These are phyloP conservation scores for Venustoraphidia nigricollis DNA, from an alignment of 2,888 invertebrate genomes.

Conservation along the genomic window DNA sequence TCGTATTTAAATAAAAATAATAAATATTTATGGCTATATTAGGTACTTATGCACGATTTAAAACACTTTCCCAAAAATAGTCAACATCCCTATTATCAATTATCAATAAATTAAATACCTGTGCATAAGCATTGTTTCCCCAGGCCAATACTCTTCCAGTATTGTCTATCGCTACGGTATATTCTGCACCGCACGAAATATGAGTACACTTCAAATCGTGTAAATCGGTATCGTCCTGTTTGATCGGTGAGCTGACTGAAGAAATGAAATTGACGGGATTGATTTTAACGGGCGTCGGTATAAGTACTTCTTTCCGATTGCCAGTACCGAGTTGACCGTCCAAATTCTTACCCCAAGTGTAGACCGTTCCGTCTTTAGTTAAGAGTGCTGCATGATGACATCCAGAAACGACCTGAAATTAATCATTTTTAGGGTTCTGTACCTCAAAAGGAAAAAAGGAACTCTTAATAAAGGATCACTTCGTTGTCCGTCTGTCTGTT, in stretches of 20 bases:
- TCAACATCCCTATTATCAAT: no score
- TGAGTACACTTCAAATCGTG: constrained; percentile 12
- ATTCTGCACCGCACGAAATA: constrained; percentile 62
- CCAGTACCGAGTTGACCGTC: constrained; percentile 80
- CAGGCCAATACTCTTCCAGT: constrained; percentile 56
- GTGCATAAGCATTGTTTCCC: constrained; percentile 55
- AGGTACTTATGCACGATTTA: no score
- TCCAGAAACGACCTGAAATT: constrained; percentile 39
- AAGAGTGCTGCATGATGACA: constrained; percentile 70
- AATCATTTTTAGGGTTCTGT: not conserved
- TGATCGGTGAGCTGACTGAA: constrained; percentile 5
- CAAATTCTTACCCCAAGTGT: constrained; percentile 77
- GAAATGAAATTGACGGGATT: constrained; percentile 21
- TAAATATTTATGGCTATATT: no score
- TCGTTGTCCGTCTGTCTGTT: no score
- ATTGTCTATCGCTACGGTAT: constrained; percentile 51
- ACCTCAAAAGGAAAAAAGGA: no score
- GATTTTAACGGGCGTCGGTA: constrained; percentile 37
- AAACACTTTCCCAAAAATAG: no score
- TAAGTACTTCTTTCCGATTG: constrained; percentile 38
- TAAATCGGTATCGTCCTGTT: constrained; percentile 8
- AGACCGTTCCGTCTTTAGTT: constrained; percentile 53
- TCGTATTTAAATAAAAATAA: no score
- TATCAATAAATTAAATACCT: constrained; percentile 26
- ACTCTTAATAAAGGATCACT: no score